These are phyloP conservation scores for Tapirus terrestris DNA, from an alignment of 2,113 vertebrate genomes.

Conservation along the genomic window DNA sequence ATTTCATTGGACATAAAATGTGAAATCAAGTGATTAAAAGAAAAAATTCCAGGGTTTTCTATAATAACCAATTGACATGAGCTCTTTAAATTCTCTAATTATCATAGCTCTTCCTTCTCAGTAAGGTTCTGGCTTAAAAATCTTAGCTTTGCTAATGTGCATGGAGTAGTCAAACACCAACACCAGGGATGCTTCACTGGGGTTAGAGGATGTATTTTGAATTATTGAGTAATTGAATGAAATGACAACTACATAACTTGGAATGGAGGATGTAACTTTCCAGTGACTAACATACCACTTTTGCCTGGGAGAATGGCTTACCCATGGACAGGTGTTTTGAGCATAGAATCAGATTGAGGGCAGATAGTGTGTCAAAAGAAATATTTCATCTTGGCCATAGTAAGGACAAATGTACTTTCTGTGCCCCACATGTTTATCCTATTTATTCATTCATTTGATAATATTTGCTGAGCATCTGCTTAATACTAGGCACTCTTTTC, in stretches of 20 bases:
- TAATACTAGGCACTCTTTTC: background rate
- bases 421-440: background rate
- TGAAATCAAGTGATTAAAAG: slow-evolving; percentile 95
- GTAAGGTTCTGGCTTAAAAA: slow-evolving; percentile 92
- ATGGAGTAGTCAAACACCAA: slow-evolving; percentile 89
- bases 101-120: slow-evolving; percentile 94
- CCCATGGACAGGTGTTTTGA: background rate
- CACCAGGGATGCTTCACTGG: slow-evolving; percentile 84
- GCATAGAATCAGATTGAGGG: background rate
- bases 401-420: background rate
- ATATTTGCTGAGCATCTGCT: background rate
- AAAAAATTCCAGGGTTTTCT: slow-evolving; percentile 93
- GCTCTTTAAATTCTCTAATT: slow-evolving; percentile 92
- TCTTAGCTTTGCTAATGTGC: slow-evolving; percentile 92
- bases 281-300: background rate
- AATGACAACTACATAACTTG: background rate
- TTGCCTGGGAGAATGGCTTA: background rate
- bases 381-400: background rate
- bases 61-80: slow-evolving; percentile 90
- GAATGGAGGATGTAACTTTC: background rate
- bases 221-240: background rate
- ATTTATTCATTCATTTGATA: background rate
- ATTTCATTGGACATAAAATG: slow-evolving; percentile 93
- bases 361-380: background rate
- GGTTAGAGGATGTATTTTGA: slow-evolving; percentile 71